A percentile compares a stretch with the other conserved stretches of the same genome.
Conservation (phyloP, 2,797 vertebrate species). For the Gallirallus australis region DNA sequence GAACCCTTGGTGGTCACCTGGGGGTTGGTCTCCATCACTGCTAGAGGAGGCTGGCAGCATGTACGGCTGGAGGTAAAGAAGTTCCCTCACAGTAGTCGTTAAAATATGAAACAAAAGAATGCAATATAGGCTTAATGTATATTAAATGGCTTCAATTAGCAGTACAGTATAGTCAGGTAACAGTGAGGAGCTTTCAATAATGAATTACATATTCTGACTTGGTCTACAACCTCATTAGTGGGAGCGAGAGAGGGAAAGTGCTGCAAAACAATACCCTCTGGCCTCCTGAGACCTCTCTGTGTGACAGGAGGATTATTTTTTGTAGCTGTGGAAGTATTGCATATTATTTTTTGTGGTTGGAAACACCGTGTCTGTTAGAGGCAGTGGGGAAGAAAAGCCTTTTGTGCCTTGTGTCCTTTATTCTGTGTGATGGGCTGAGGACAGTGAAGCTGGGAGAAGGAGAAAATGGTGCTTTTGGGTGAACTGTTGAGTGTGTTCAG, state of each 20-base stretch:
- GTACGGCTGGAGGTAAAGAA: neutral
- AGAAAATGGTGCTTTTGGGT: neutral
- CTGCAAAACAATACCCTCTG: neutral
- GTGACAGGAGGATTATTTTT: neutral
- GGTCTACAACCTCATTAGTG: neutral
- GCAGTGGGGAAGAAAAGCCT: neutral
- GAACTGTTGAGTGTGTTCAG: neutral
- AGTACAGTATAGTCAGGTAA: neutral
- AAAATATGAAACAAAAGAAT: neutral
- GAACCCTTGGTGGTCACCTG: neutral
- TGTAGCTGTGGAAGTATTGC: neutral
- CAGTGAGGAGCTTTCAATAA: neutral
- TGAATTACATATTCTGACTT: neutral
- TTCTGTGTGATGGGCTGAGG: neutral
- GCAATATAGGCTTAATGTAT: neutral
- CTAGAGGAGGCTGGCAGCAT: neutral
- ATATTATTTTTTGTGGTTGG: neutral
- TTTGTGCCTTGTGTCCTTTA: neutral
- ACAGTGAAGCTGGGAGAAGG: neutral
- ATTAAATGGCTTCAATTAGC: neutral
- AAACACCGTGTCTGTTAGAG: neutral
- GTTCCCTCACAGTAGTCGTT: neutral
- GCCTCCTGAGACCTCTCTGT: neutral
- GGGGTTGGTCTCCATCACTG: neutral
- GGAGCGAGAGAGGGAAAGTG: neutral